Evolutionary conservation across 2,113 vertebrate genomes (phyloP).

Genomic region (Serilophus lunatus): DNA sequence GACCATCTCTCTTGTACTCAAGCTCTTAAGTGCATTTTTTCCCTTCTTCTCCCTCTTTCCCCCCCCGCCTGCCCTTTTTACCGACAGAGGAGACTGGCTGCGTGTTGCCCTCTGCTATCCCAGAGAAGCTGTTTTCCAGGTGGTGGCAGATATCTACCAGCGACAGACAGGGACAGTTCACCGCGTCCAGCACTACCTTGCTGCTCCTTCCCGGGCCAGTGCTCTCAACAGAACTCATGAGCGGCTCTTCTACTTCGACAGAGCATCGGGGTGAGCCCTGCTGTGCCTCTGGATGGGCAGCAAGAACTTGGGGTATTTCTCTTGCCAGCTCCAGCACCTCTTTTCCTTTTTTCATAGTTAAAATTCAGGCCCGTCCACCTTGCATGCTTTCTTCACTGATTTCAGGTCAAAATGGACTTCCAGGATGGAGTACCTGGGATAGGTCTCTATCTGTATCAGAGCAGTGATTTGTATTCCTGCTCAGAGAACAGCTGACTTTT

Average conservation of each 20-base stretch:
- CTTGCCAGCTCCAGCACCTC: not conserved
- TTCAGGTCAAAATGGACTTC: not conserved
- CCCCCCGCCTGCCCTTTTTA: not conserved
- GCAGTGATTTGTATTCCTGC: not conserved
- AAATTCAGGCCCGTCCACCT: not conserved
- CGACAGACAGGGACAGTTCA: slow-evolving; percentile 19
- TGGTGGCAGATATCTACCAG: slow-evolving; percentile 41
- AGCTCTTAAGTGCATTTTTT: not conserved
- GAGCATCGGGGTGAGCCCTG: slow-evolving; percentile 1
- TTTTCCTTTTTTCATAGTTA: not conserved
- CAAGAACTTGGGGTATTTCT: fast-evolving
- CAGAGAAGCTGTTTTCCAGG: slow-evolving; percentile 11
- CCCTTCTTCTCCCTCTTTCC: not conserved
- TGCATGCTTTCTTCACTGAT: not conserved
- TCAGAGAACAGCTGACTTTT: not conserved
- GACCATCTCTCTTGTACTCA: not conserved
- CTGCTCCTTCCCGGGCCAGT: not conserved
- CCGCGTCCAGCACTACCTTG: not conserved
- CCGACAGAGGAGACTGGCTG: slow-evolving; percentile 41
- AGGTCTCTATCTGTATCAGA: fast-evolving
- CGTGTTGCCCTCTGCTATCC: slow-evolving; percentile 44
- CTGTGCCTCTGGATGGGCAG: not conserved
- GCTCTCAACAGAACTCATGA: not conserved
- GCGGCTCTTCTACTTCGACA: not conserved
- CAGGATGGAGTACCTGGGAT: not conserved